Evolutionary conservation across 2,888 invertebrate genomes (phyloP).

Genomic region (Macrophya annulata): DNA sequence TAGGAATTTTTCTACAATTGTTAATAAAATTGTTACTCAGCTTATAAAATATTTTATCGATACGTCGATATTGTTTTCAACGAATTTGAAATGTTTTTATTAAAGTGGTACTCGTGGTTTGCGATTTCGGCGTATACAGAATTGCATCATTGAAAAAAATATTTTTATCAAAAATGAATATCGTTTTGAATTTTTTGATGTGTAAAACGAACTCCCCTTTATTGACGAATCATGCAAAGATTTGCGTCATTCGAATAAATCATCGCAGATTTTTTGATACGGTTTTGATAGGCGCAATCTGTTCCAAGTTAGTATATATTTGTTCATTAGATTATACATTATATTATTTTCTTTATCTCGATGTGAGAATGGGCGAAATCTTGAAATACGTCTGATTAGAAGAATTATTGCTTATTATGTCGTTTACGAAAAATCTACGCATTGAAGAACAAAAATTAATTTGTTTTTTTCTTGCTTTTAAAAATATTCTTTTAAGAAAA

Average conservation of each 20-base stretch:
- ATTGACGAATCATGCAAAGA: neutral
- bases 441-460: neutral
- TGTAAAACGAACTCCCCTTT: neutral
- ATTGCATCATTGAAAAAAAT: neutral
- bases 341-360: neutral
- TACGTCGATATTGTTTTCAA: neutral
- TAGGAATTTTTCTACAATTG: neutral
- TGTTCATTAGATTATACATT: constrained; percentile 20
- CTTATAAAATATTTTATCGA: neutral
- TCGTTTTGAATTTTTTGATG: neutral
- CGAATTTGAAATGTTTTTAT: neutral
- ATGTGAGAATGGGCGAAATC: neutral
- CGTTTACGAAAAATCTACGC: neutral
- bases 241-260: constrained; percentile 51
- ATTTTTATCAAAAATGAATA: neutral
- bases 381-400: neutral
- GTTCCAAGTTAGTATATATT: neutral
- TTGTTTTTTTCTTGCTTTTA: neutral
- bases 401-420: neutral
- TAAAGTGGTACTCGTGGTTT: neutral
- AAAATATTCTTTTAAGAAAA: neutral
- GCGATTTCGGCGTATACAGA: neutral
- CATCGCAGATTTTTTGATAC: constrained; percentile 46
- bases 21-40: neutral
- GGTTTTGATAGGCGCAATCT: constrained; percentile 32